A percentile compares a stretch with the other conserved stretches of the same genome.
phyloP scores from a whole-genome alignment of 2,113 vertebrate species.

The Tragelaphus buxtoni region DNA sequence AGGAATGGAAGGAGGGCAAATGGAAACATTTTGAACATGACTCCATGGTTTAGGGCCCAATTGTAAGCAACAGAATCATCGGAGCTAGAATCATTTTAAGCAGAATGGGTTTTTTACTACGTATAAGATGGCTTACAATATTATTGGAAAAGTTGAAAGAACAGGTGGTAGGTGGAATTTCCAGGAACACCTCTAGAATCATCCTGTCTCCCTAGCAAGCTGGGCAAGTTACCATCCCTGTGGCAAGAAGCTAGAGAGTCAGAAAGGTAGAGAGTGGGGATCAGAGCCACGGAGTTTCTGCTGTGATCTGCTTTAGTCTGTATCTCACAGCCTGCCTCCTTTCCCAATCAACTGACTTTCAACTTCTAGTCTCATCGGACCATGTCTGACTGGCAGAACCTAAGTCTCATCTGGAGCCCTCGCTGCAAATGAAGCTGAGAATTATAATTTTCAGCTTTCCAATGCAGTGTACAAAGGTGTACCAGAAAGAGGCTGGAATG shows the following conservation, averaged over 20 bases:
- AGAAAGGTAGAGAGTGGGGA: not conserved
- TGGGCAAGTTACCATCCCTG: not conserved
- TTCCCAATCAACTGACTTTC: not conserved
- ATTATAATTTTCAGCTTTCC: not conserved
- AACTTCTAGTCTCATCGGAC: not conserved
- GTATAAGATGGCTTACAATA: not conserved
- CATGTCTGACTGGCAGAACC: not conserved
- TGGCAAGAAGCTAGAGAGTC: not conserved
- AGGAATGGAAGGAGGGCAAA: not conserved
- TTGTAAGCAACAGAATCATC: not conserved
- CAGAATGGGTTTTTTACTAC: not conserved
- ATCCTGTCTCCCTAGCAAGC: not conserved
- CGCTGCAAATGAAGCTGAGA: not conserved
- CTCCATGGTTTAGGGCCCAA: not conserved
- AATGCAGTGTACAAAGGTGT: not conserved
- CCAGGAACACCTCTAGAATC: not conserved
- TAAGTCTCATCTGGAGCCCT: not conserved
- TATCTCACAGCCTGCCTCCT: not conserved
- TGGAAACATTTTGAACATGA: not conserved
- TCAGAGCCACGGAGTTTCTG: fast-evolving
- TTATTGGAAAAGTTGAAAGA: not conserved
- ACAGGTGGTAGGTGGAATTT: not conserved
- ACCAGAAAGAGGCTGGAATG: not conserved
- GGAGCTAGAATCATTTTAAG: not conserved
- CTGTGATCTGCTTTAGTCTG: not conserved